Evolutionary conservation across 2,797 vertebrate species (phyloP).

Genomic region (Melanogrammus aeglefinus): DNA sequence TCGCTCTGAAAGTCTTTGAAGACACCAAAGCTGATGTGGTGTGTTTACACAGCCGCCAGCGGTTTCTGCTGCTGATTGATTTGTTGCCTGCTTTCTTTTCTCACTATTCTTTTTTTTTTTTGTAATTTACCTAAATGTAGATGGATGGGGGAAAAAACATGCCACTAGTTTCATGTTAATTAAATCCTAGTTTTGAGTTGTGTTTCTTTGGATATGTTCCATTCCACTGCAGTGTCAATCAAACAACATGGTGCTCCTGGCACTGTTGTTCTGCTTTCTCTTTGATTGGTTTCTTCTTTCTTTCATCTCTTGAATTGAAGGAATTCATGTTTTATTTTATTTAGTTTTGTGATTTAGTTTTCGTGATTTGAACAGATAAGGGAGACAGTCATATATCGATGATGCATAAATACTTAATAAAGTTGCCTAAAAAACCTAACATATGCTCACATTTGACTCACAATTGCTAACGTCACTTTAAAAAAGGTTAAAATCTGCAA

Average conservation of each 20-base stretch:
- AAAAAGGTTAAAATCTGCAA: neutral
- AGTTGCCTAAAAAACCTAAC: neutral
- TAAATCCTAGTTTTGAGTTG: slow-evolving; percentile 22
- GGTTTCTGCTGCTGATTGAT: slow-evolving; percentile 85
- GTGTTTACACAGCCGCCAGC: slow-evolving; percentile 99
- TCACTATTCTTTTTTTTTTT: slow-evolving; percentile 56
- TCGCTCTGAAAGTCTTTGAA: slow-evolving; percentile 99
- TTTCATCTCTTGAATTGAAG: neutral
- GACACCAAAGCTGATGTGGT: slow-evolving; percentile 94
- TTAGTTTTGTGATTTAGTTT: neutral
- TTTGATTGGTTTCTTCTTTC: slow-evolving; percentile 25
- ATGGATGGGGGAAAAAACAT: slow-evolving; percentile 37
- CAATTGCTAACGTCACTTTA: neutral
- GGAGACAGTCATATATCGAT: neutral
- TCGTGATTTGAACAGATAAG: neutral
- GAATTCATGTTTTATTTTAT: neutral
- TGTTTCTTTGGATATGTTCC: slow-evolving; percentile 39
- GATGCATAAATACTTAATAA: neutral
- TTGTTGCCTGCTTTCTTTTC: slow-evolving; percentile 81
- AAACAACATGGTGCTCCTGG: slow-evolving; percentile 13
- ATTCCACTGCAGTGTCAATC: slow-evolving; percentile 55
- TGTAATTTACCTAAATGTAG: slow-evolving; percentile 58
- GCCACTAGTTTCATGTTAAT: slow-evolving; percentile 21
- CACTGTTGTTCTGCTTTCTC: slow-evolving; percentile 6
- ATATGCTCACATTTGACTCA: neutral